Evolutionary conservation across 2,797 vertebrate genomes (phyloP).

Genomic region (Poecile montanus): DNA sequence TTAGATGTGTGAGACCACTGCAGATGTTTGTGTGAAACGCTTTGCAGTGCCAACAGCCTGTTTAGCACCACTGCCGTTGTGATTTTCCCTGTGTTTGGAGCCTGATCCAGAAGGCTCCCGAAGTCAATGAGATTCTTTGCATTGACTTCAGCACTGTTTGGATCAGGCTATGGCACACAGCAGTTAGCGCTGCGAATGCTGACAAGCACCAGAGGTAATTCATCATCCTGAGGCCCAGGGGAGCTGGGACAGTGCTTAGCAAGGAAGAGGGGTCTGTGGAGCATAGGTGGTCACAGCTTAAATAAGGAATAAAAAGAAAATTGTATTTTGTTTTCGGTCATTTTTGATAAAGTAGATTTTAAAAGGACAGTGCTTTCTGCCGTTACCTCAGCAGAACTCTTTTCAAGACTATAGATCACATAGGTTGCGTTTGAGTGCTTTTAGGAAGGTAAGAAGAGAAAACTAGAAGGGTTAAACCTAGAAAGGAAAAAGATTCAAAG

Average conservation of each 20-base stretch:
- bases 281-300: not conserved
- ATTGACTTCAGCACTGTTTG: not conserved
- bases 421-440: not conserved
- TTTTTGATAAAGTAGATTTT: not conserved
- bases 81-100: not conserved
- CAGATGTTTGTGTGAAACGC: conserved; percentile 10
- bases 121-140: conserved; percentile 49
- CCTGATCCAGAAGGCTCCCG: not conserved
- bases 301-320: not conserved
- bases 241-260: not conserved
- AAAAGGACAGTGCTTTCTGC: not conserved
- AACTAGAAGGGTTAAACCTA: not conserved
- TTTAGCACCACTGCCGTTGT: not conserved
- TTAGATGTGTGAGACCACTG: not conserved
- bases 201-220: not conserved
- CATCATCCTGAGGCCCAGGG: not conserved
- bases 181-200: not conserved
- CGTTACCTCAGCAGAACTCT: not conserved
- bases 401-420: not conserved
- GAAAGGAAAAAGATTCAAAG: not conserved
- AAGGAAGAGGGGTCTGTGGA: not conserved
- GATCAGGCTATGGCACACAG: not conserved
- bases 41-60: not conserved
- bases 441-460: not conserved
- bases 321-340: not conserved